phyloP scores from a whole-genome alignment of 2,113 vertebrate species.

The human region DNA sequence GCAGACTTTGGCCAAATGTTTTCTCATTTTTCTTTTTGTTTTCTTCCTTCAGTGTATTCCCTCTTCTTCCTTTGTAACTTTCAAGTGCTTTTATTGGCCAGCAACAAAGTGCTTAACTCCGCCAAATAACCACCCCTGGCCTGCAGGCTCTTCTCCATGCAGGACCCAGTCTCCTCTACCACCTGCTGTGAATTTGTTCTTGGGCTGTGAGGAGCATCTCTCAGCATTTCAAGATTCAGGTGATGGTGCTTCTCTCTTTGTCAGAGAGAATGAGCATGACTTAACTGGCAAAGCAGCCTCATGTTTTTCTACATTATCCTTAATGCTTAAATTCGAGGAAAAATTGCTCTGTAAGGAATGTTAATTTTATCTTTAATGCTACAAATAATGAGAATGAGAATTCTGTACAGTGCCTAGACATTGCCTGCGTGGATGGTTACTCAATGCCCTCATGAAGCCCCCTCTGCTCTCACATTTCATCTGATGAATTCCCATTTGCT shows the following conservation, averaged over 20 bases:
- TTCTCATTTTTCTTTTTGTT: background rate
- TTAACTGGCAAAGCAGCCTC: background rate
- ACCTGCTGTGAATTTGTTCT: background rate
- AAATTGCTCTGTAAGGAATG: background rate
- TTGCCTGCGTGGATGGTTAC: background rate
- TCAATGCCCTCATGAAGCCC: background rate
- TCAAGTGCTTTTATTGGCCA: background rate
- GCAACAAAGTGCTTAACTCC: background rate
- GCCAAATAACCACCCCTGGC: background rate
- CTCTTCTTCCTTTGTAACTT: background rate
- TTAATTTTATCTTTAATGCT: background rate
- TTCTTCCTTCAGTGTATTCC: background rate
- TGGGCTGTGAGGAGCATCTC: background rate
- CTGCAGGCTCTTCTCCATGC: background rate
- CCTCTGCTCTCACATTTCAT: background rate
- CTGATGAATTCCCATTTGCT: background rate
- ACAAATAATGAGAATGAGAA: background rate
- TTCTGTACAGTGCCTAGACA: fast-evolving
- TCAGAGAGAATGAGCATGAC: background rate
- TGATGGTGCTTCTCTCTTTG: background rate
- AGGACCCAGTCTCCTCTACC: background rate
- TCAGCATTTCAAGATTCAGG: background rate
- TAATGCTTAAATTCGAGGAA: background rate
- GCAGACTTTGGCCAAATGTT: background rate
- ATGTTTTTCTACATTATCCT: background rate